These are phyloP conservation scores for Champsocephalus gunnari DNA, from an alignment of 2,797 vertebrate genomes.

Conservation along the genomic window DNA sequence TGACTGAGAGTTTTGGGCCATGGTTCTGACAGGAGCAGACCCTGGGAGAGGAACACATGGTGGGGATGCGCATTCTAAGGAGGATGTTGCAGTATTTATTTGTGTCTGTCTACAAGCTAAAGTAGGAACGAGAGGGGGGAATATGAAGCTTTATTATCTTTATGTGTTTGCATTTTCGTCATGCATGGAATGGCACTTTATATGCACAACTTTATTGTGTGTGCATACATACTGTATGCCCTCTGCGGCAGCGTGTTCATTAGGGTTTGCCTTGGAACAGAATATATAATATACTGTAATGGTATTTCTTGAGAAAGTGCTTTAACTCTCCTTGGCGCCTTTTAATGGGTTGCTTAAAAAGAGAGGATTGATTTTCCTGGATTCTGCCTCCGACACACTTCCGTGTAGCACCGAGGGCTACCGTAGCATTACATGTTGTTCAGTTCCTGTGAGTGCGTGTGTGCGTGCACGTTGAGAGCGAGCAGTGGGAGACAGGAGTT, in stretches of 20 bases:
- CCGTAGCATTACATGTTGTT: constrained; percentile 49
- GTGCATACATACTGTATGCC: background rate
- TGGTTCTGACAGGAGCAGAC: constrained; percentile 78
- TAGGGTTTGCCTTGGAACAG: constrained; percentile 43
- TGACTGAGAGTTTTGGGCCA: constrained; percentile 84
- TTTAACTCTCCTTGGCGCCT: constrained; percentile 80
- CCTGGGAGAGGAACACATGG: constrained; percentile 62
- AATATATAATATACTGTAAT: constrained; percentile 66
- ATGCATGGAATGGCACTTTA: constrained; percentile 1
- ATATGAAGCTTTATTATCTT: constrained; percentile 40
- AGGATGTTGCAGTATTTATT: constrained; percentile 67
- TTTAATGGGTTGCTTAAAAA: constrained; percentile 81
- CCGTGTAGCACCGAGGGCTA: constrained; percentile 57
- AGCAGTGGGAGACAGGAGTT: constrained; percentile 23
- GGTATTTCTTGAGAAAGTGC: constrained; percentile 77
- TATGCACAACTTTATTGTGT: background rate
- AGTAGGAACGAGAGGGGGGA: constrained; percentile 10
- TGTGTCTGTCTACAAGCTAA: constrained; percentile 47
- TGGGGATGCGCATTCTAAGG: constrained; percentile 66
- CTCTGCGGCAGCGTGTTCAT: constrained; percentile 26
- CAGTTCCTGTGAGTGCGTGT: constrained; percentile 25
- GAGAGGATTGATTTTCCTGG: constrained; percentile 83
- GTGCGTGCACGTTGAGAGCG: constrained; percentile 8
- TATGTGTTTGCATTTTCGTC: constrained; percentile 21
- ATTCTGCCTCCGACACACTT: constrained; percentile 72